These are phyloP conservation scores for Cygnus buccinator DNA, from an alignment of 2,113 vertebrate species.

Conservation along the genomic window DNA sequence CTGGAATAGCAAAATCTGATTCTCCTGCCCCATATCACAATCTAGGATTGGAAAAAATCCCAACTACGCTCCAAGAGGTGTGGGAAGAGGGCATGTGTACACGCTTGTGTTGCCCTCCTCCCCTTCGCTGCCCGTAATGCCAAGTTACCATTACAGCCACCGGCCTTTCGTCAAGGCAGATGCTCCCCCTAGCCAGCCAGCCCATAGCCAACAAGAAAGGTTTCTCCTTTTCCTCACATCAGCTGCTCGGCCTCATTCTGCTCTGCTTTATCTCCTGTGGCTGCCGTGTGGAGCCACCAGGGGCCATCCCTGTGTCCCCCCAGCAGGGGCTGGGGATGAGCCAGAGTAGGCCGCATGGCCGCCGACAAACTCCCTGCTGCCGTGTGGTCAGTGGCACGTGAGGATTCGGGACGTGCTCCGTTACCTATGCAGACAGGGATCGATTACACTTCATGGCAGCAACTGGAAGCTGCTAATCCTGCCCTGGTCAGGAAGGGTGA, in stretches of 20 bases:
- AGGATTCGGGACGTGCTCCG: neutral
- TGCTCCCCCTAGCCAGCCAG: slow-evolving; percentile 7
- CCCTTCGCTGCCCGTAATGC: neutral
- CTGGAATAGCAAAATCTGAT: neutral
- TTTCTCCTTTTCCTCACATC: too few relatives aligned
- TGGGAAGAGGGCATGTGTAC: neutral
- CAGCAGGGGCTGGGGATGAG: neutral
- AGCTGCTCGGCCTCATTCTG: neutral
- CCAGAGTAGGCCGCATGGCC: neutral
- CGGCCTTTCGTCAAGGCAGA: neutral
- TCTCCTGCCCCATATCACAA: neutral
- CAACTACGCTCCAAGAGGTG: neutral
- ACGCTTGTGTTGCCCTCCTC: neutral
- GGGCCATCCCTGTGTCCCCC: neutral
- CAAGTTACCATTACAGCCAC: neutral
- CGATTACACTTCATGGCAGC: slow-evolving; percentile 44
- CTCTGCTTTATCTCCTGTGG: neutral
- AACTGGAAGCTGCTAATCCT: slow-evolving; percentile 63
- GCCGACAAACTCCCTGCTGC: accelerated
- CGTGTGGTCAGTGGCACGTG: neutral
- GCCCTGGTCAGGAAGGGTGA: slow-evolving; percentile 48
- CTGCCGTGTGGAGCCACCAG: neutral
- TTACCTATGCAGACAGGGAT: slow-evolving; percentile 27
- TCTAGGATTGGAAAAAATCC: neutral
- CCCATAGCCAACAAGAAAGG: neutral